Percentiles rank a stretch among this genome's conserved stretches.
Conservation (phyloP, 1,140 invertebrate species). For the Camponotus pennsylvanicus region DNA sequence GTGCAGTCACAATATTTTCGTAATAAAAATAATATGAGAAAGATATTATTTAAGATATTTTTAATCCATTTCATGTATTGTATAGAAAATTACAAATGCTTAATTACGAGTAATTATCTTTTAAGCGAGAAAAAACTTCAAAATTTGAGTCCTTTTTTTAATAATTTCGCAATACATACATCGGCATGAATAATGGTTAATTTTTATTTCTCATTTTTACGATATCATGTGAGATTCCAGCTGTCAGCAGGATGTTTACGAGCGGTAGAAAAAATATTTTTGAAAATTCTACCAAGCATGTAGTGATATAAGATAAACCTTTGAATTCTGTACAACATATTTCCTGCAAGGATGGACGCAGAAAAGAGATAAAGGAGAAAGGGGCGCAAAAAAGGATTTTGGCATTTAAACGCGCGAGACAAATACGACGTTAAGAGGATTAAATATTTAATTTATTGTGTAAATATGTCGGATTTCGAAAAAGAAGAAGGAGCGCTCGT, state of each 20-base stretch:
- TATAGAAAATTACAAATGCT: background rate
- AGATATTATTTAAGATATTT: conserved; percentile 1
- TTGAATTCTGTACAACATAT: conserved; percentile 70
- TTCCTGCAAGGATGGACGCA: conserved; percentile 32
- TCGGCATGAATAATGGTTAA: conserved; percentile 21
- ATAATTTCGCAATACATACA: conserved; percentile 54
- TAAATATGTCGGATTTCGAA: conserved; percentile 35
- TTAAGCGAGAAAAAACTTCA: background rate
- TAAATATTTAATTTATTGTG: conserved; percentile 60
- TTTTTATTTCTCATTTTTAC: conserved; percentile 67
- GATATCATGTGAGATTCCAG: conserved; percentile 38
- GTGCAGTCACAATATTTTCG: background rate
- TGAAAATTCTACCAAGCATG: conserved; percentile 47
- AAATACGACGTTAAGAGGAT: conserved; percentile 55
- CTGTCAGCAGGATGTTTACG: conserved; percentile 65
- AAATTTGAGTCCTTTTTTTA: background rate
- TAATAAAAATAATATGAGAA: background rate
- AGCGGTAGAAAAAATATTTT: conserved; percentile 65
- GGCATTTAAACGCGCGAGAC: conserved; percentile 41
- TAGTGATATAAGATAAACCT: conserved; percentile 60
- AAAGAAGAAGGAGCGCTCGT: background rate
- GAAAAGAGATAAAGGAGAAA: background rate
- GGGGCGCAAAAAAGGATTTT: conserved; percentile 23
- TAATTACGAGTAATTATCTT: background rate
- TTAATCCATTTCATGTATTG: background rate